phyloP scores from a whole-genome alignment of 2,888 invertebrate genomes.

The Polydrusus cervinus region DNA sequence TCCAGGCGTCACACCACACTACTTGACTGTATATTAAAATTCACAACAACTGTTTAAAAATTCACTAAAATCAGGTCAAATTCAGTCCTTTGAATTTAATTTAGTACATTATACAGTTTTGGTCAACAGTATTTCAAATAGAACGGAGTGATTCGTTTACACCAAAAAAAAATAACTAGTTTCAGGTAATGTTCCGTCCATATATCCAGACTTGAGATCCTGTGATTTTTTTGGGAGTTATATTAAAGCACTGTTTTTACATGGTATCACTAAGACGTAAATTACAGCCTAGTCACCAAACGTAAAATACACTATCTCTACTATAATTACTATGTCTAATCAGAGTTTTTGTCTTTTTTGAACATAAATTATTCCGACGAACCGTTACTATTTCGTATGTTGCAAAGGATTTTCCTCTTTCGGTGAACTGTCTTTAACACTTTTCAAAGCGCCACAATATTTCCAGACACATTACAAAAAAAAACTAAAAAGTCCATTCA shows the following conservation, averaged over 20 bases:
- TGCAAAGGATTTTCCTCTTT: too few species aligned
- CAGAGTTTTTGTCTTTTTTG: not conserved
- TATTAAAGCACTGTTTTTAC: not conserved
- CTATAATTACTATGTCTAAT: not conserved
- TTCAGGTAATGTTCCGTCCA: not conserved
- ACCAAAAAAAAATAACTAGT: not conserved
- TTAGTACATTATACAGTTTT: conserved; percentile 2
- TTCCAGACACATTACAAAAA: too few species aligned
- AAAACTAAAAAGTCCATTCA: not conserved
- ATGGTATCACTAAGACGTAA: too few species aligned
- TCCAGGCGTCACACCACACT: conserved; percentile 19
- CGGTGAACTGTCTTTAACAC: too few species aligned
- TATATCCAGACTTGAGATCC: conserved; percentile 6
- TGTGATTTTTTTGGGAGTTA: not conserved
- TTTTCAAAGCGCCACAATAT: too few species aligned
- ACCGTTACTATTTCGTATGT: too few species aligned
- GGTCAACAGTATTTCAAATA: not conserved
- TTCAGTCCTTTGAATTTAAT: not conserved
- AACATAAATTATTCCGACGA: not conserved
- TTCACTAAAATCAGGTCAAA: not conserved
- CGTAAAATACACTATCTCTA: not conserved
- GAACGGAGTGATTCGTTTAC: not conserved
- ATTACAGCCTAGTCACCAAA: too few species aligned
- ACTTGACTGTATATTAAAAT: conserved; percentile 12
- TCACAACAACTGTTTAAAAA: conserved; percentile 25